Evolutionary conservation across 2,888 invertebrate species (phyloP), one percentile per base, ranked within the genome.

Genomic region (Platycheirus albimanus): DNA sequence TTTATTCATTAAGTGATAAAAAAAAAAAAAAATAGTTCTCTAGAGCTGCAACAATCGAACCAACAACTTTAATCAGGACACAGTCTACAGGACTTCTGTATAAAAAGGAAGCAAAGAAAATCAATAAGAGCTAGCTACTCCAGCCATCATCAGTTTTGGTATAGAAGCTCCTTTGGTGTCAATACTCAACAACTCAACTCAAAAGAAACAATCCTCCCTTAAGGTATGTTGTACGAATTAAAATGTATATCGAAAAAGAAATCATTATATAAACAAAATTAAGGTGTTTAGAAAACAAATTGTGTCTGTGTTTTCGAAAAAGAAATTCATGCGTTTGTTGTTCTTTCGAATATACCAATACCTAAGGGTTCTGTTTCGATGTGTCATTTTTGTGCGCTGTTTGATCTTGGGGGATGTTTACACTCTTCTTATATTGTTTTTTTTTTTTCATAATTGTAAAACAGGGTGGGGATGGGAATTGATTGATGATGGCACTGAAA

Each of bases 201-300:
- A n/a, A n/a, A 8, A 56, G 7, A 54, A 1, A 63, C 11, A 43
- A 13, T 38, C 36, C 17, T 41, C 47, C 38, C 38, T 36, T 47
- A 74, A 76, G 76, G 80, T 81, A 67, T 71, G 80, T 76, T n/a
- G n/a, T n/a, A n/a, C n/a, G n/a, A n/a, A n/a, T n/a, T 10, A 1
- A 45, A 8, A 38, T 45, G n/a, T 19, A 10, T 24, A 5, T 24
- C n/a, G n/a, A n/a, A n/a, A n/a, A n/a, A n/a, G n/a, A n/a, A n/a
- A 13, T 8, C 11, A 30, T 61, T 43, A 45, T 45, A 28, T 43
- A 45, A 61, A 61, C 45, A 61, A 61, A 30, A 28, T 61, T n/a
- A 7, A 13, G 1, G 17, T 11, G 7, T n/a, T 61, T 7, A 19
- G 15, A 61, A 0, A 41, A 61, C 17, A 30, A 28, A 24, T 61